Conservation (phyloP, 2,888 invertebrate genomes). For the Andrena minutula region DNA sequence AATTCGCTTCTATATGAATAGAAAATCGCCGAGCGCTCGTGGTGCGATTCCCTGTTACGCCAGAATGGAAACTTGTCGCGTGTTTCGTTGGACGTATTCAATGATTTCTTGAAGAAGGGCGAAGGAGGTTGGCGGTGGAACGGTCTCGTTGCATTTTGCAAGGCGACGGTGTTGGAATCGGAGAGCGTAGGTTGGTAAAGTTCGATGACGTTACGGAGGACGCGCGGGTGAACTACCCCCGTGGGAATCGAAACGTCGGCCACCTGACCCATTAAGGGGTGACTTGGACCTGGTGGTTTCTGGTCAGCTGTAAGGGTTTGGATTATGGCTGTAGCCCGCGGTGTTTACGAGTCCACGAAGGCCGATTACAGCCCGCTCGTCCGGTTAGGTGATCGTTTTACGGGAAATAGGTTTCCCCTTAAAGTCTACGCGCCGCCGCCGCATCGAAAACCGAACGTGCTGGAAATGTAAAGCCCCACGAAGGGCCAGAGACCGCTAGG, state of each 20-base stretch:
- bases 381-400: slow-evolving; percentile 67
- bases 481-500: not conserved
- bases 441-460: slow-evolving; percentile 32
- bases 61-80: not conserved
- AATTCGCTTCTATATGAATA: slow-evolving; percentile 46
- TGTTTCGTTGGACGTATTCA: slow-evolving; percentile 10
- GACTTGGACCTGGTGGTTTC: slow-evolving; percentile 70
- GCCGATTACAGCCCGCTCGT: slow-evolving; percentile 77
- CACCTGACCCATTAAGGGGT: slow-evolving; percentile 79
- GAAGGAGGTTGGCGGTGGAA: not conserved
- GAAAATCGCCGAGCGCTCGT: slow-evolving; percentile 22
- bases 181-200: slow-evolving; percentile 57
- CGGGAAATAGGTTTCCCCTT: slow-evolving; percentile 58
- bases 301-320: slow-evolving; percentile 75
- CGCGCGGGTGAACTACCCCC: slow-evolving; percentile 64
- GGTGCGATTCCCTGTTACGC: slow-evolving; percentile 2
- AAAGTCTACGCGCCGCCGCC: slow-evolving; percentile 38
- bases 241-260: slow-evolving; percentile 73
- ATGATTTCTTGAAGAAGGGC: slow-evolving; percentile 16
- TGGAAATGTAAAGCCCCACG: slow-evolving; percentile 47
- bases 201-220: slow-evolving; percentile 71
- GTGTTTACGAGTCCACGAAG: slow-evolving; percentile 81
- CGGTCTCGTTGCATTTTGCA: slow-evolving; percentile 42
- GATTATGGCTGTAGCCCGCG: slow-evolving; percentile 75
- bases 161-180: not conserved